Percentiles rank a stretch among this genome's conserved stretches.
Evolutionary conservation across 2,888 invertebrate genomes (phyloP).

Genomic region (Podotricha telesiphe): DNA sequence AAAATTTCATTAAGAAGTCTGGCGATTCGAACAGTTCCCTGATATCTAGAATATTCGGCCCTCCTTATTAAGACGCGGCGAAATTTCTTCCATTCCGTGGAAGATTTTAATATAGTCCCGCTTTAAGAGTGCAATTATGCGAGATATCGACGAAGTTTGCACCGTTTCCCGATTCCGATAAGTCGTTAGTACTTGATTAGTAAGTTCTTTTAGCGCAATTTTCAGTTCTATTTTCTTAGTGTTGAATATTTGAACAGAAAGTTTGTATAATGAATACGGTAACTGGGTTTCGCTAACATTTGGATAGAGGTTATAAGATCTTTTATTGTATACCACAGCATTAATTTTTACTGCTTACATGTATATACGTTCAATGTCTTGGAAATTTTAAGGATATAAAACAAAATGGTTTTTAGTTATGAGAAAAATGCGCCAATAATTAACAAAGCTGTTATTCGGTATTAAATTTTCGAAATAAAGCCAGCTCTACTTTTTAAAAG

Average conservation of each 20-base stretch:
- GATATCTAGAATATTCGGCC: conserved; percentile 79
- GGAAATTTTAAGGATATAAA: too few species aligned
- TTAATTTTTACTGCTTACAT: background rate
- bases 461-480: background rate
- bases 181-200: conserved; percentile 56
- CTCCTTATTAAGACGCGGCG: conserved; percentile 70
- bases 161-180: conserved; percentile 50
- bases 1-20: conserved; percentile 83
- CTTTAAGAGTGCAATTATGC: conserved; percentile 63
- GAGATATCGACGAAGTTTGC: conserved; percentile 54
- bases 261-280: conserved; percentile 25
- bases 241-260: conserved; percentile 22
- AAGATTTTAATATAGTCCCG: conserved; percentile 70
- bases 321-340: background rate
- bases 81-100: conserved; percentile 69
- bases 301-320: background rate
- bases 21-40: conserved; percentile 74
- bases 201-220: conserved; percentile 44
- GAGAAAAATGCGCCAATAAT: too few species aligned
- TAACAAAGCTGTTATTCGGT: background rate
- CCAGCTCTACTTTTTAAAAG: conserved; percentile 1
- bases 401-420: background rate
- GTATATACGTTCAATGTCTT: too few species aligned
- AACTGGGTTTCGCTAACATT: conserved; percentile 6
- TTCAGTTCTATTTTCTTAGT: conserved; percentile 39